Conservation (phyloP, 2,888 invertebrate species). For the Anthoptus insignis region DNA sequence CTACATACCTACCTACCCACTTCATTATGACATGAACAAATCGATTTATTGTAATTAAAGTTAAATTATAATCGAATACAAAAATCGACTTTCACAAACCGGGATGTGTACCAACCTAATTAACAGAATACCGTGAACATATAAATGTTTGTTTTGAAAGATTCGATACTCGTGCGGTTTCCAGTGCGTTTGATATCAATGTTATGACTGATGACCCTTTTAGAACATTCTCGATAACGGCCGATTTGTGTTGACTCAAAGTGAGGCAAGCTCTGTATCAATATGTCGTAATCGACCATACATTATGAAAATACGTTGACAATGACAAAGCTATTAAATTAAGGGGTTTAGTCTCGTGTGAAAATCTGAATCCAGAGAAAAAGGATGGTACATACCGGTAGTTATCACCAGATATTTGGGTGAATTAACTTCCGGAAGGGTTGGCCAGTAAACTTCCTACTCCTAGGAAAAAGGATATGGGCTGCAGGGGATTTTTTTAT, state of each 20-base stretch:
- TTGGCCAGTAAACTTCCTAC: too few relatives aligned
- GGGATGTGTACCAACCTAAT: constrained; percentile 3
- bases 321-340: constrained; percentile 23
- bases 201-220: constrained; percentile 70
- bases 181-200: constrained; percentile 59
- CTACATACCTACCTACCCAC: too few relatives aligned
- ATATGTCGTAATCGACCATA: constrained; percentile 32
- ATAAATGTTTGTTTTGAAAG: constrained; percentile 13
- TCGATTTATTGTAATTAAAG: not conserved
- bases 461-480: too few relatives aligned
- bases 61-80: not conserved
- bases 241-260: constrained; percentile 43
- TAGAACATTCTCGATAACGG: constrained; percentile 37
- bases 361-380: not conserved
- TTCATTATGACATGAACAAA: not conserved
- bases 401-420: too few relatives aligned
- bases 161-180: constrained; percentile 48
- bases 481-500: too few relatives aligned
- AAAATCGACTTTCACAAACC: not conserved
- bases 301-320: constrained; percentile 21
- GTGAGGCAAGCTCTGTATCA: constrained; percentile 12
- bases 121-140: constrained; percentile 26
- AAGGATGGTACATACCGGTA: too few relatives aligned
- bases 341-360: not conserved
- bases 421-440: too few relatives aligned